phyloP scores from a whole-genome alignment of 2,888 invertebrate genomes.

The Poecilus cupreus region DNA sequence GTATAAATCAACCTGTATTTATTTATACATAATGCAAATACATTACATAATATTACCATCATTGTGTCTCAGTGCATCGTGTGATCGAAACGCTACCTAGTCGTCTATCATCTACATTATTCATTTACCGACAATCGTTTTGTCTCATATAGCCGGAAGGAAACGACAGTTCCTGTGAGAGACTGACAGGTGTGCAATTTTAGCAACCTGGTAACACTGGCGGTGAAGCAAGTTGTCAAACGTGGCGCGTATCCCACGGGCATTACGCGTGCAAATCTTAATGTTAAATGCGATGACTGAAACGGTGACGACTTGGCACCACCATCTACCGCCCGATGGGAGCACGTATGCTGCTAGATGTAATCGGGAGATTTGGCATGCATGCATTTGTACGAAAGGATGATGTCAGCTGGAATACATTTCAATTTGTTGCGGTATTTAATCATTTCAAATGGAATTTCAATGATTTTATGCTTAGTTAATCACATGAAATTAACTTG shows the following conservation, averaged over 20 bases:
- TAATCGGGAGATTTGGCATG: neutral
- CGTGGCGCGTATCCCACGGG: constrained; percentile 31
- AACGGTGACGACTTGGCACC: constrained; percentile 4
- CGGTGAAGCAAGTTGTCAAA: constrained; percentile 12
- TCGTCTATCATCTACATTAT: constrained; percentile 28
- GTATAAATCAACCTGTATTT: too few species aligned
- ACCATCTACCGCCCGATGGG: neutral
- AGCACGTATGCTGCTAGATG: constrained; percentile 13
- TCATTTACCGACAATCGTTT: constrained; percentile 50
- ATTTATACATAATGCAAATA: too few species aligned
- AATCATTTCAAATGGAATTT: neutral
- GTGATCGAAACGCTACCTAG: too few species aligned
- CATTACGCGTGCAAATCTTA: constrained; percentile 50
- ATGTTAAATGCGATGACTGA: constrained; percentile 48
- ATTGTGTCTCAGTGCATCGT: too few species aligned
- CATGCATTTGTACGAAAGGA: neutral
- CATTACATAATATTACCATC: too few species aligned
- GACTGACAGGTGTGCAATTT: neutral
- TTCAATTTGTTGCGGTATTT: neutral
- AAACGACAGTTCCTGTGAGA: neutral
- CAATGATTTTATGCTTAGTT: neutral
- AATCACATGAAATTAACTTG: neutral
- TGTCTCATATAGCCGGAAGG: neutral
- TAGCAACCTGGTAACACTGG: neutral
- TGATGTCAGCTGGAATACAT: neutral